phyloP scores from a whole-genome alignment of 2,797 vertebrate species.

The Anomalospiza imberbis region DNA sequence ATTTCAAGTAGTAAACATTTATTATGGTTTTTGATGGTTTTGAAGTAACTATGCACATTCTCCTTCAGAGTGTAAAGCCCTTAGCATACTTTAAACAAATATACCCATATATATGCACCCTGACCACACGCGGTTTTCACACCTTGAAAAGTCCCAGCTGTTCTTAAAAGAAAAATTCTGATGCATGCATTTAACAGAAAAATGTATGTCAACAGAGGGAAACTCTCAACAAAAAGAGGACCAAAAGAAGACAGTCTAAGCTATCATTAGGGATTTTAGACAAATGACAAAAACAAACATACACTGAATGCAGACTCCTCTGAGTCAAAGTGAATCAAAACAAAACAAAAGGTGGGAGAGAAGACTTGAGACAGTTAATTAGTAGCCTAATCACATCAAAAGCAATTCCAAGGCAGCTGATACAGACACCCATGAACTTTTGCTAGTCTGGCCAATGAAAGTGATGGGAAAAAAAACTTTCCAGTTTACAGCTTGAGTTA shows the following conservation, averaged over 20 bases:
- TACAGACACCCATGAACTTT: neutral
- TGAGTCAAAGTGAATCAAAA: slow-evolving; percentile 14
- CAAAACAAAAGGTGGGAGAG: slow-evolving; percentile 29
- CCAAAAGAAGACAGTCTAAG: slow-evolving; percentile 9
- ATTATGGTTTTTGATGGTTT: neutral
- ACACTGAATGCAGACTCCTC: neutral
- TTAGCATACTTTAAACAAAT: neutral
- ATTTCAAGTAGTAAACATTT: slow-evolving; percentile 13
- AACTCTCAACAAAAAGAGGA: slow-evolving; percentile 12
- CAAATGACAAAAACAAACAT: slow-evolving; percentile 25
- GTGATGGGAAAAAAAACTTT: neutral
- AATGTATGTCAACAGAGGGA: neutral
- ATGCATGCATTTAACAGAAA: neutral
- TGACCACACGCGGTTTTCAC: neutral
- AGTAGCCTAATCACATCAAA: slow-evolving; percentile 47
- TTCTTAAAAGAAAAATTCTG: neutral
- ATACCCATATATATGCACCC: neutral
- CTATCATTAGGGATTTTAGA: slow-evolving; percentile 26
- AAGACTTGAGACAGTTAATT: slow-evolving; percentile 23
- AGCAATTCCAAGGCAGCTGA: neutral
- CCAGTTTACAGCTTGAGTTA: neutral
- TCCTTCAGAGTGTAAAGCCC: neutral
- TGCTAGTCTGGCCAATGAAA: neutral
- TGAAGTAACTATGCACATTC: neutral
- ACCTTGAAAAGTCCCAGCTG: neutral